Evolutionary conservation across 2,888 invertebrate species (phyloP), one percentile per base, ranked within the genome.

Genomic region (Lampropteryx suffumata): DNA sequence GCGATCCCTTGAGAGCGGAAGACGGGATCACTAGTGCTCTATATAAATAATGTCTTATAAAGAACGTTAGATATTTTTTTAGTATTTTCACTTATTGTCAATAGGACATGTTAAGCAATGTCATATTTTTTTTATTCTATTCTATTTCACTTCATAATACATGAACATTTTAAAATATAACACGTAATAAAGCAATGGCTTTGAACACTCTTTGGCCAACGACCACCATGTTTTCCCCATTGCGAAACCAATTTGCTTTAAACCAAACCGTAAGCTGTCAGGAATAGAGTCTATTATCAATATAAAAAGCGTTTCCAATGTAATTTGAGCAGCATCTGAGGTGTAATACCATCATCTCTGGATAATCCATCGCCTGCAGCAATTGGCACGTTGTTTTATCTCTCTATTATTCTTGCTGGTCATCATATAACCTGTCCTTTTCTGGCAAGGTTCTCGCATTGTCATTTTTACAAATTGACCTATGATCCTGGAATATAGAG

Each of bases 381-480:
- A 66, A 65, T 77, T 69, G 67, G 72, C 76, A 73, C 73, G 77
- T 70, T 64, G 55, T 52, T 45, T 34, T 35, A 44, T 51, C 14
- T 77, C 80, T 57, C 67, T 59, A 41, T 79, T 61, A 4, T 55
- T 30, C 74, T 26, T 12, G 13, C 14, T 0, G 13, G 1, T 11
- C 35, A 12, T 54, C 17, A 7, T 74, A 71, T 69, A 3, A 3
- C 57, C 24, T 33, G 1, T 76, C 75, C 57, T 64, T 39, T 21
- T 81, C 70, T 52, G 35, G 24, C 65, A 44, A 40, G 64, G 66
- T 70, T 76, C 78, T 75, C 69, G 78, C 79, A 73, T 79, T 84
- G 85, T 86, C 84, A 85, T 86, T 85, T 86, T 85, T 82, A 79
- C 76, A 78, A 79, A 82, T 78, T 80, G 82, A 84, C 82, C 86